Percentiles rank a stretch among this genome's conserved stretches.
Conservation (phyloP, 1,140 invertebrate species). For the Forficula auricularia region DNA sequence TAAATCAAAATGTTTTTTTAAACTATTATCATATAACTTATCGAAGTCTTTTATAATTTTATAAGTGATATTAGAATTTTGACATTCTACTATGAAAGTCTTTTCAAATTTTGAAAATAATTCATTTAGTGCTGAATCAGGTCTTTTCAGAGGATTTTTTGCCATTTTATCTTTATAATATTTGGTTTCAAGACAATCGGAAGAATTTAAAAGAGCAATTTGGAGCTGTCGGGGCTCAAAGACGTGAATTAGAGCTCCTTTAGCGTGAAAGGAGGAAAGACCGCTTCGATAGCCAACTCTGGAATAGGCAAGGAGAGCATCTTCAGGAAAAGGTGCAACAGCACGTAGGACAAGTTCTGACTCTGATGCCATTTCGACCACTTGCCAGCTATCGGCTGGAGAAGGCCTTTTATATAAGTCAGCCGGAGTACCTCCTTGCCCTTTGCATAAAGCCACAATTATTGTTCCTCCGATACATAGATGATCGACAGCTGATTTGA, state of each 20-base stretch:
- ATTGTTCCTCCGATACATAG: conserved; percentile 26
- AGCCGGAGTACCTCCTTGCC: conserved; percentile 39
- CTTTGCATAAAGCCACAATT: conserved; percentile 37
- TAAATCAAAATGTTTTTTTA: too few species aligned
- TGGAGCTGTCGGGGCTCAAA: conserved; percentile 17
- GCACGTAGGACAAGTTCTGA: conserved; percentile 29
- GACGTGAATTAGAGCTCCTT: conserved; percentile 30
- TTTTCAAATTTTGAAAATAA: too few species aligned
- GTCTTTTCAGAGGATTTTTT: too few species aligned
- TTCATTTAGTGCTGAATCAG: too few species aligned
- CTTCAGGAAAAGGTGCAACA: conserved; percentile 27
- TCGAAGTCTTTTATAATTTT: too few species aligned
- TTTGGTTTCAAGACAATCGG: too few species aligned
- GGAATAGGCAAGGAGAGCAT: conserved; percentile 24
- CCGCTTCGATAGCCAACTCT: conserved; percentile 35
- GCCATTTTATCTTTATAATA: too few species aligned
- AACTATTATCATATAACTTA: too few species aligned
- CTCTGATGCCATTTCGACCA: conserved; percentile 36
- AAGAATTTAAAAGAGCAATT: too few species aligned
- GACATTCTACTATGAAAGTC: too few species aligned
- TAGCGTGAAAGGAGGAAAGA: conserved; percentile 34
- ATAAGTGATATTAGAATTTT: too few species aligned
- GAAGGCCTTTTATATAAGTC: conserved; percentile 32
- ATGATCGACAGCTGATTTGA: conserved; percentile 26
- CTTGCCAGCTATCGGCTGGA: conserved; percentile 40